Evolutionary conservation across 1,140 invertebrate species (phyloP), one percentile per base, ranked within the genome.

Genomic region (Probaryconus sp.): DNA sequence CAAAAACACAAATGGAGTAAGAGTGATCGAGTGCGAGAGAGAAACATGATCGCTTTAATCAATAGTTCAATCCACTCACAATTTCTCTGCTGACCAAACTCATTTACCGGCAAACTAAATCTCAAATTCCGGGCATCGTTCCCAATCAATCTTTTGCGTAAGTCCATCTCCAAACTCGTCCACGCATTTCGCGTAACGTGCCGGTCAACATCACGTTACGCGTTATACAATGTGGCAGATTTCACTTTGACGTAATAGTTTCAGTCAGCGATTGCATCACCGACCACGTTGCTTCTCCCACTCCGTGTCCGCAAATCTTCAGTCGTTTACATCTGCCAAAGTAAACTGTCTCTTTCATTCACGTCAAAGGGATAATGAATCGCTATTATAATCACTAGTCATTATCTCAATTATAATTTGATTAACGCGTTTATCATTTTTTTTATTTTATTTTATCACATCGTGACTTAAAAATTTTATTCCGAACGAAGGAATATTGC

Each of bases 171-270:
- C 35, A 40, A 40, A 53, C 14, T 13, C 14, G 35, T 53, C 35
- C 50, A 17, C 14, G n/a, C 35, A 53, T 40, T 38, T 5, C 11
- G 18, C 35, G 35, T 53, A 40, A 53, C 21, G 5, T 9, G 30
- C n/a, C 30, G 30, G 30, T 31, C n/a, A 10, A 31, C 30, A 9
- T 10, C 33, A 14, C 33, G 33, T 21, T 21, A 40, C 42, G 31
- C 18, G 31, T 72, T 72, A 72, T 64, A 64, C 74, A 70, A 67
- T 72, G 48, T 33, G 42, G 1, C 50, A 64, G 51, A 53, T 73
- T 70, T 74, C 51, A 74, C 65, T 77, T 67, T 74, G 65, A 61
- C 70, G 64, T 63, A 74, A 73, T 73, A 30, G 42, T 21, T 26
- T 40, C 21, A 11, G 14, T 40, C 38, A 14, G 31, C 20, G 42